Evolutionary conservation across 2,113 vertebrate species (phyloP), one percentile per base, ranked within the genome.

Genomic region (Syngnathus typhle): DNA sequence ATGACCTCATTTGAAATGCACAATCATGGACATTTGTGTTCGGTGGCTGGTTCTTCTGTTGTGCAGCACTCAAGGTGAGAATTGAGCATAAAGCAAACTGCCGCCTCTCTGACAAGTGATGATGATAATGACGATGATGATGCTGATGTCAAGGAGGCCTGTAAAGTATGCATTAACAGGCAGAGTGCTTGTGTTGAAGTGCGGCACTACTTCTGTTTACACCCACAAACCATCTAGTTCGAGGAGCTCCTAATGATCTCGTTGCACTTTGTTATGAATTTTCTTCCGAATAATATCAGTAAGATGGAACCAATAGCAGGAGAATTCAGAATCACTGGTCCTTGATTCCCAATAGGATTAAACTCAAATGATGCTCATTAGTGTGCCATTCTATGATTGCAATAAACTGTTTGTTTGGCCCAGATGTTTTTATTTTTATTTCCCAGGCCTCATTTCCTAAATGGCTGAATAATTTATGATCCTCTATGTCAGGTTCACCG

Each of bases 21-120:
- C 41, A 60, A 86, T 63, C 47, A 90, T 90, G 88, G 65, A 60
- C 46, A 13, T 59, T 55, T 27, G 73, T 32, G 52, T 60, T 64
- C 47, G 82, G 52, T 52, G 80, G 32, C 16, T 85, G 60, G 63
- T 82, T 1, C 65, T 88, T 0, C 74, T 90, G 19, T 80, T 74
- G 10, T 82, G 36, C 69, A 37, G 38, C 55, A 69, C 58, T 77
- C 68, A 83, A 82, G 88, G 90, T 91, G 69, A 87, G 79, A 43
- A 21, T 55, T 69, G 21, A 62, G 23, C 16, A 32, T 68, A 65
- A 43, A 71, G 46, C 67, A 74, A 75, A 79, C 6, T 64, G 44
- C 18, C 19, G 38, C 32, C 56, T 59, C 37, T 71, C 44, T 72
- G 65, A 47, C 15, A 64, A 43, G 7, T 56, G 32, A 56, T 44